phyloP scores from a whole-genome alignment of 2,797 vertebrate species.

The Siniperca obscura region DNA sequence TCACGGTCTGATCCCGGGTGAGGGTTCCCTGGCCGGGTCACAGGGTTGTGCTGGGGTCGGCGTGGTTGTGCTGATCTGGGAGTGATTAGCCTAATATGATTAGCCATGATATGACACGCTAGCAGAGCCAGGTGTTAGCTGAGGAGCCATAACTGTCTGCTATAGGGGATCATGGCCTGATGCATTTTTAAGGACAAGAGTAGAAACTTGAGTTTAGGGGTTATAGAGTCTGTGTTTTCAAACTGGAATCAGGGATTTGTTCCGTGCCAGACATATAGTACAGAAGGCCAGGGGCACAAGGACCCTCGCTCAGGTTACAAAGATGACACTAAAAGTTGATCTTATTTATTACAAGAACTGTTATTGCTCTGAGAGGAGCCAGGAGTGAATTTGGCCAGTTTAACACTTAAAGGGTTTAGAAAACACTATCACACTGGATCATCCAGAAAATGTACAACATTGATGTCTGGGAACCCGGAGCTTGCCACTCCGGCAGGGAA shows the following conservation, averaged over 20 bases:
- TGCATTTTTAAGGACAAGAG: slow-evolving; percentile 26
- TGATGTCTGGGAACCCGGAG: no score
- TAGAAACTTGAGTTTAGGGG: not conserved
- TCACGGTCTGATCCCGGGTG: slow-evolving; percentile 61
- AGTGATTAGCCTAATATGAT: slow-evolving; percentile 79
- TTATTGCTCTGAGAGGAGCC: not conserved
- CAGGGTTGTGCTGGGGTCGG: slow-evolving; percentile 64
- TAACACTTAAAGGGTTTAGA: not conserved
- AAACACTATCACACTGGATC: not conserved
- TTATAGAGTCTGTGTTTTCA: slow-evolving; percentile 28
- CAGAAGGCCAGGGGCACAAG: not conserved
- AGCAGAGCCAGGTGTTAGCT: slow-evolving; percentile 72
- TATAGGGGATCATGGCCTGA: slow-evolving; percentile 21
- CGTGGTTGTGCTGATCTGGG: slow-evolving; percentile 73
- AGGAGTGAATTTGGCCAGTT: not conserved
- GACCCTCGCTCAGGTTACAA: not conserved
- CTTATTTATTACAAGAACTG: not conserved
- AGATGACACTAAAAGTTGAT: slow-evolving; percentile 13
- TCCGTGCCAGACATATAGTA: not conserved
- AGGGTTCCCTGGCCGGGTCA: slow-evolving; percentile 69
- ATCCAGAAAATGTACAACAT: not conserved
- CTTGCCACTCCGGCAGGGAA: no score
- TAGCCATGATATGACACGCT: slow-evolving; percentile 75
- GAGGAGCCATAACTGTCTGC: slow-evolving; percentile 30
- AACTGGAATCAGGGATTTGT: slow-evolving; percentile 14